Conservation (phyloP, 2,797 vertebrate species). For the Eospalax fontanierii region DNA sequence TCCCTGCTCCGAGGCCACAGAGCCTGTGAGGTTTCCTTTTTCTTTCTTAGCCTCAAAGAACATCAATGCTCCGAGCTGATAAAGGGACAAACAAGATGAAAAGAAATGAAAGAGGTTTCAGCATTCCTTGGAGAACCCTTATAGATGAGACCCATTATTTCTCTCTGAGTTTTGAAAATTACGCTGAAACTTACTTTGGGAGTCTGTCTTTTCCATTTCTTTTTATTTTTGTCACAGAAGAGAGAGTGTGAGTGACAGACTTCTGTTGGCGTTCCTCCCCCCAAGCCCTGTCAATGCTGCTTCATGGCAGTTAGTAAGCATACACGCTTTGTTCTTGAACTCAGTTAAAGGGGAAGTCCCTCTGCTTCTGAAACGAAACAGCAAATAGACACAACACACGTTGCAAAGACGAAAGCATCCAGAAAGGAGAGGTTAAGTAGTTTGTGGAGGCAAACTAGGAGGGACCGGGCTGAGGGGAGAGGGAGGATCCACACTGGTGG, state of each 20-base stretch:
- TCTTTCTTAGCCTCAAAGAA: not conserved
- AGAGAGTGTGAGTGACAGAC: not conserved
- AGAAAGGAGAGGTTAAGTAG: not conserved
- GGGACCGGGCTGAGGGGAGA: not conserved
- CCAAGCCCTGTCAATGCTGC: accelerated
- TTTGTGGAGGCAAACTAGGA: not conserved
- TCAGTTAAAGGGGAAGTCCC: not conserved
- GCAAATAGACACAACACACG: not conserved
- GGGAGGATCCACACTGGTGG: not conserved
- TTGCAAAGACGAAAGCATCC: not conserved
- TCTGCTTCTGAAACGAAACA: not conserved
- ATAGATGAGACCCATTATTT: not conserved
- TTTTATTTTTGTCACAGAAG: not conserved
- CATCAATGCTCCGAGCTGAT: not conserved
- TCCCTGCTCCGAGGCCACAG: constrained; percentile 61
- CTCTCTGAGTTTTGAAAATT: not conserved
- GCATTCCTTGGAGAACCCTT: not conserved
- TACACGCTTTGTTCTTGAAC: not conserved
- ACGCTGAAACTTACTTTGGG: not conserved
- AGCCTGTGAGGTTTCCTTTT: not conserved
- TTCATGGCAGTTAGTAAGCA: not conserved
- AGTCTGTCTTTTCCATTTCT: not conserved
- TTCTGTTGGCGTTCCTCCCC: not conserved
- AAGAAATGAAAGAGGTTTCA: not conserved
- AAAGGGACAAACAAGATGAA: not conserved